Evolutionary conservation across 2,888 invertebrate genomes (phyloP).

Genomic region (Teleiodes luculella): DNA sequence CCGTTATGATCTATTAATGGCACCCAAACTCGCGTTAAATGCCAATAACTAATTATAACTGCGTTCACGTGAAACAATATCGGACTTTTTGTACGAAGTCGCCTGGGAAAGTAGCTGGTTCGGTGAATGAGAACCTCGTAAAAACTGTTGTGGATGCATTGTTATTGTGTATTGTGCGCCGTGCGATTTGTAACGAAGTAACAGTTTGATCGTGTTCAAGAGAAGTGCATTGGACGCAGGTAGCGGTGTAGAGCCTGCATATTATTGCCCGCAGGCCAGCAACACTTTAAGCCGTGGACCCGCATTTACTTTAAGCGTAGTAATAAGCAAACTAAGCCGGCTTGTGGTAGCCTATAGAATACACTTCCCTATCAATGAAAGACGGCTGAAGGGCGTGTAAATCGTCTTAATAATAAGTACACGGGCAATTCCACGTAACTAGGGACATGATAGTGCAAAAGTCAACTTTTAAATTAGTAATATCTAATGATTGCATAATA

Average conservation of each 20-base stretch:
- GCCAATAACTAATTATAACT: slow-evolving; percentile 51
- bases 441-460: too few relatives aligned
- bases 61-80: slow-evolving; percentile 27
- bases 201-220: background rate
- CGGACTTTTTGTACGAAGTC: slow-evolving; percentile 24
- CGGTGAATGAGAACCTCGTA: slow-evolving; percentile 14
- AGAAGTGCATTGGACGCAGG: background rate
- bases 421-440: too few relatives aligned
- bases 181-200: slow-evolving; percentile 5
- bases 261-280: background rate
- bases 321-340: slow-evolving; percentile 14
- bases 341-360: slow-evolving; percentile 11
- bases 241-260: slow-evolving; percentile 4
- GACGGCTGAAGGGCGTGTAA: background rate
- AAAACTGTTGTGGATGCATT: slow-evolving; percentile 14
- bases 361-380: slow-evolving; percentile 1
- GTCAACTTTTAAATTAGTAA: too few relatives aligned
- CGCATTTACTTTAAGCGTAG: background rate
- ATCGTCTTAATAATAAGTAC: background rate
- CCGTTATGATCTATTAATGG: slow-evolving; percentile 37
- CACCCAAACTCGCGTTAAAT: slow-evolving; percentile 35
- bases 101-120: slow-evolving; percentile 18
- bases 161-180: slow-evolving; percentile 22
- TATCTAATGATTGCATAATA: too few relatives aligned
- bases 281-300: background rate